Evolutionary conservation across 2,113 vertebrate species (phyloP).

Genomic region (Smithornis capensis): DNA sequence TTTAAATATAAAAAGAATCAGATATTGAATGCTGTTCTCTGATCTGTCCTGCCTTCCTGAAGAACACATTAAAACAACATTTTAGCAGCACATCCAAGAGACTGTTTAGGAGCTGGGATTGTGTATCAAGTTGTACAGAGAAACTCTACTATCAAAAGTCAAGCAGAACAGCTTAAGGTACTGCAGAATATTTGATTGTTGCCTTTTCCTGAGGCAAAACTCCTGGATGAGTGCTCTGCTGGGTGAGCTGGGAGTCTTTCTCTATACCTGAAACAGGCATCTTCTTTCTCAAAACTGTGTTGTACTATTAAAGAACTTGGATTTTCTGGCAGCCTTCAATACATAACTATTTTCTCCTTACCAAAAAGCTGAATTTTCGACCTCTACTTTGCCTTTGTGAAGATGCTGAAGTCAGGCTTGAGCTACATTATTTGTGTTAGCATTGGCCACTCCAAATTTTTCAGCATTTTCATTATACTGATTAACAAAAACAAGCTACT

Average conservation of each 20-base stretch:
- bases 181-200: neutral
- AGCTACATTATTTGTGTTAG: neutral
- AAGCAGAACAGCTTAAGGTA: neutral
- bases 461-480: neutral
- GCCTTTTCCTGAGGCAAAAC: neutral
- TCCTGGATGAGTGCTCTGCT: neutral
- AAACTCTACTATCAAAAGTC: neutral
- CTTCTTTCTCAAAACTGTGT: neutral
- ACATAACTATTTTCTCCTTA: neutral
- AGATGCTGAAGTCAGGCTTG: neutral
- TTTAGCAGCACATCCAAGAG: neutral
- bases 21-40: neutral
- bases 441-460: neutral
- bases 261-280: neutral
- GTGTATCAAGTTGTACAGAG: fast-evolving
- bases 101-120: neutral
- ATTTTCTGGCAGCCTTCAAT: neutral
- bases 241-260: neutral
- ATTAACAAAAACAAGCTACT: neutral
- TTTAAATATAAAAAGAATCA: neutral
- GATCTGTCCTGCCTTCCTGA: neutral
- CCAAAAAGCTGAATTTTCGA: neutral
- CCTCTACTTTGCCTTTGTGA: neutral
- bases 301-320: neutral
- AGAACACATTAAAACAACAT: neutral